These are phyloP conservation scores for Gymnocephalus cernua DNA, from an alignment of 2,113 vertebrate genomes.

Conservation along the genomic window DNA sequence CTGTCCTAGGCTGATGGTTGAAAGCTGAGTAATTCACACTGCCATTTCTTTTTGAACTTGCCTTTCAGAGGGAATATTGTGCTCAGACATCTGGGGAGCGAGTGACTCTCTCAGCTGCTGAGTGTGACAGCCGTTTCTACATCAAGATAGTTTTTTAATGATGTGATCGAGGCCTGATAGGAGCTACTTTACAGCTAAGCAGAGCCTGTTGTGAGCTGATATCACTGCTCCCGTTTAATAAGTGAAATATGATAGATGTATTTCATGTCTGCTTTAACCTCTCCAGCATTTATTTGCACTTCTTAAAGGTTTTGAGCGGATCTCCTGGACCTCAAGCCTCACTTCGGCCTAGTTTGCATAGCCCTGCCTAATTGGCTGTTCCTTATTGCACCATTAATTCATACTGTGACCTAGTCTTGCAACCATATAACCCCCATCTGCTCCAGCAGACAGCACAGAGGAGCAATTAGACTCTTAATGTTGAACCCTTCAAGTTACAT, in stretches of 20 bases:
- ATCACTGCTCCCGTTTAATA: neutral
- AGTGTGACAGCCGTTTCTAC: constrained; percentile 53
- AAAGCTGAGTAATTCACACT: constrained; percentile 64
- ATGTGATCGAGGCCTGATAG: constrained; percentile 62
- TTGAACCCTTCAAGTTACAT: constrained; percentile 62
- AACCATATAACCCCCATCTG: constrained; percentile 74
- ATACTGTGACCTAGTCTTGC: constrained; percentile 63
- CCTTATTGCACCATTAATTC: constrained; percentile 74
- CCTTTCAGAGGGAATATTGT: constrained; percentile 71
- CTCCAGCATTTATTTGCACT: constrained; percentile 37
- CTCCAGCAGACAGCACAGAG: constrained; percentile 57
- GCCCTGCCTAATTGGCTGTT: constrained; percentile 70
- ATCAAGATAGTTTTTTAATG: constrained; percentile 72
- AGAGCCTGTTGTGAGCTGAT: constrained; percentile 24
- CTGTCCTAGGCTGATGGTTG: constrained; percentile 60
- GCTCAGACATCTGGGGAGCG: constrained; percentile 61
- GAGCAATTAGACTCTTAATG: constrained; percentile 70
- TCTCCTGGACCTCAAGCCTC: constrained; percentile 45
- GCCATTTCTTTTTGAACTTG: constrained; percentile 76
- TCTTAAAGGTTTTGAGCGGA: constrained; percentile 20
- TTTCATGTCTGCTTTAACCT: constrained; percentile 23
- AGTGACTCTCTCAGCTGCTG: constrained; percentile 55
- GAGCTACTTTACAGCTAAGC: constrained; percentile 39
- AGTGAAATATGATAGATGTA: constrained; percentile 12
- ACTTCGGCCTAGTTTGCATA: constrained; percentile 57